These are phyloP conservation scores for Regulus satrapa DNA, from an alignment of 2,113 vertebrate species.

Conservation along the genomic window DNA sequence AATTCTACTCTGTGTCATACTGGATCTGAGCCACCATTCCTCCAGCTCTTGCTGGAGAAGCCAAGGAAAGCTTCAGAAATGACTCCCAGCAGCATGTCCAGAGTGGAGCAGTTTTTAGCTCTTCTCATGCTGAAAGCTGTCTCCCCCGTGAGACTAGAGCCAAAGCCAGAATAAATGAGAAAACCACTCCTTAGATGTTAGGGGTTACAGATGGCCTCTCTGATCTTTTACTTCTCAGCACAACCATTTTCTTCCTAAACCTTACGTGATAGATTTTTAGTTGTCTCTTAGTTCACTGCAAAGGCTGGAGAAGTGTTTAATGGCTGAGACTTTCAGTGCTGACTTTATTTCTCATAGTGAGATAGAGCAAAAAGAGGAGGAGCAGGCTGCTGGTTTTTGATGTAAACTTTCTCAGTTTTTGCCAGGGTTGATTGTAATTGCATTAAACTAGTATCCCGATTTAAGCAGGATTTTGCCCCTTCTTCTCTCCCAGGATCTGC, in stretches of 20 bases:
- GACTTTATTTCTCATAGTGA: background rate
- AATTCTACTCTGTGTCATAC: background rate
- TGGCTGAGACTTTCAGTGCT: background rate
- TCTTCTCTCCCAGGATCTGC: background rate
- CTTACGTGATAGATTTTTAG: background rate
- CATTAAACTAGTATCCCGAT: background rate
- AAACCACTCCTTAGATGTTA: background rate
- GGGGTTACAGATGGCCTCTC: background rate
- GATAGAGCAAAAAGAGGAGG: background rate
- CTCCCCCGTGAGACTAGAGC: background rate
- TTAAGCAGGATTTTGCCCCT: background rate
- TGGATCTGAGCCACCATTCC: background rate
- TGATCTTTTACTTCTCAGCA: background rate
- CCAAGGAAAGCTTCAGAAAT: slow-evolving; percentile 19
- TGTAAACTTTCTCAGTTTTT: background rate
- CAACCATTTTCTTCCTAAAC: background rate
- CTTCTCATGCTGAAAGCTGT: background rate
- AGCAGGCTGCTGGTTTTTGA: background rate
- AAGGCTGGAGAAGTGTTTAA: background rate
- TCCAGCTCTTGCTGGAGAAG: background rate
- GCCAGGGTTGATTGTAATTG: background rate
- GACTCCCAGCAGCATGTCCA: background rate
- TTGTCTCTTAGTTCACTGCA: background rate
- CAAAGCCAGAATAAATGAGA: background rate
- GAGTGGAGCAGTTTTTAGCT: slow-evolving; percentile 29